Evolutionary conservation across 1,140 invertebrate species (phyloP).

Genomic region (Drosophila subpulchrella): DNA sequence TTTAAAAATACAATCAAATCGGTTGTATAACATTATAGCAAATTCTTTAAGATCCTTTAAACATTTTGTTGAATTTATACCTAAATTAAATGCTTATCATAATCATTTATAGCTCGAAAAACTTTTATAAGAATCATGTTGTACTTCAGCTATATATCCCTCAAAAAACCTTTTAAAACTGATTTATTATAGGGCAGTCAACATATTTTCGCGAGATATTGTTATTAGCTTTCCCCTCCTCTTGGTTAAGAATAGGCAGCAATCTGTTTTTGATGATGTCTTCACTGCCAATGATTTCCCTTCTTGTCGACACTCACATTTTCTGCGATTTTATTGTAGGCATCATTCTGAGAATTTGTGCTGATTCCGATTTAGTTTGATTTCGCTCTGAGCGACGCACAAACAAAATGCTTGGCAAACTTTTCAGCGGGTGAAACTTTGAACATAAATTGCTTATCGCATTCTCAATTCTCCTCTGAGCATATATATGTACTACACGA

Average conservation of each 20-base stretch:
- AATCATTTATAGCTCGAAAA: too few relatives aligned
- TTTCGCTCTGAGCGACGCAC: constrained; percentile 48
- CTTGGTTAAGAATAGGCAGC: neutral
- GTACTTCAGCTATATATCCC: too few relatives aligned
- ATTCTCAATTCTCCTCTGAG: constrained; percentile 19
- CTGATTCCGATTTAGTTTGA: constrained; percentile 73
- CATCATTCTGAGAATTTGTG: constrained; percentile 66
- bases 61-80: too few relatives aligned
- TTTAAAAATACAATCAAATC: too few relatives aligned
- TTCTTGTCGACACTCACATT: constrained; percentile 32
- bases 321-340: constrained; percentile 58
- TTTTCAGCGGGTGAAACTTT: constrained; percentile 71
- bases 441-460: constrained; percentile 76
- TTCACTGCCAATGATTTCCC: constrained; percentile 12
- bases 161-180: neutral
- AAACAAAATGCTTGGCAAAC: constrained; percentile 51
- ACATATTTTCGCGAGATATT: neutral
- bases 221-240: neutral
- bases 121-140: too few relatives aligned
- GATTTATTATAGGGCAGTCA: too few relatives aligned
- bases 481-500: constrained; percentile 13
- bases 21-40: too few relatives aligned
- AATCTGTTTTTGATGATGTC: constrained; percentile 51
- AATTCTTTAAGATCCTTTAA: too few relatives aligned
- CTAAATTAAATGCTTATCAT: too few relatives aligned